Evolutionary conservation across 2,113 vertebrate species (phyloP), one percentile per base, ranked within the genome.

Genomic region (Struthidea cinerea): DNA sequence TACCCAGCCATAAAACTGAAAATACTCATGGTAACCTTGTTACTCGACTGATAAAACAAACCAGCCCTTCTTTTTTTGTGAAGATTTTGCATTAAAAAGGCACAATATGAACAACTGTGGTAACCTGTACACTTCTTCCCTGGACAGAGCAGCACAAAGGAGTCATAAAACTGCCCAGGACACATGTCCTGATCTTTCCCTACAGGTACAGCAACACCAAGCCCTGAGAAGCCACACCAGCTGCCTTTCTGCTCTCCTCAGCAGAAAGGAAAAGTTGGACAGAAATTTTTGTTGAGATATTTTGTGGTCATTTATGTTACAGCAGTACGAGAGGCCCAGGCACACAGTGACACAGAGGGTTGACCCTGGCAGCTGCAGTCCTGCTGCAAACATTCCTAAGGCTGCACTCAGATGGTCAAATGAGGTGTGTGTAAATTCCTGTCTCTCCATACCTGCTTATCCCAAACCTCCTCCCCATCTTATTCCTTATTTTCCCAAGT

Each of bases 1-100:
- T 24, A 44, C 12, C 4, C 50, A 67, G 59, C 28, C 39, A 9
- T 33, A 27, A 67, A 77, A 27, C 60, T n/a, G 47, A 71, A 84
- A 77, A 30, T 6, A 7, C 16, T 61, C 7, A 3, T 0, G 0
- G 16, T 52, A 23, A 49, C 35, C 12, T 49, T 0, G 0, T 28
- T 16, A 67, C 5, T 65, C 0, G 0, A 11, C 30, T 11, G 23
- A 42, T 17, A 52, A 14, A 76, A 70, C 9, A 77, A 83, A 70
- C 10, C 22, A 74, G 8, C 1, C 3, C 12, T 33, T 64, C 39
- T 13, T 60, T 13, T 16, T 53, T 56, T 46, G 44, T n/a, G 37
- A 87, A 55, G 23, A 46, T 24, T 77, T 39, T 61, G 42, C 28
- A 26, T 22, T 9, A 47, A 65, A 71, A 75, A 16, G 15, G 7